These are phyloP conservation scores for Cochlearius cochlearius DNA, from an alignment of 2,113 vertebrate genomes.

Conservation along the genomic window DNA sequence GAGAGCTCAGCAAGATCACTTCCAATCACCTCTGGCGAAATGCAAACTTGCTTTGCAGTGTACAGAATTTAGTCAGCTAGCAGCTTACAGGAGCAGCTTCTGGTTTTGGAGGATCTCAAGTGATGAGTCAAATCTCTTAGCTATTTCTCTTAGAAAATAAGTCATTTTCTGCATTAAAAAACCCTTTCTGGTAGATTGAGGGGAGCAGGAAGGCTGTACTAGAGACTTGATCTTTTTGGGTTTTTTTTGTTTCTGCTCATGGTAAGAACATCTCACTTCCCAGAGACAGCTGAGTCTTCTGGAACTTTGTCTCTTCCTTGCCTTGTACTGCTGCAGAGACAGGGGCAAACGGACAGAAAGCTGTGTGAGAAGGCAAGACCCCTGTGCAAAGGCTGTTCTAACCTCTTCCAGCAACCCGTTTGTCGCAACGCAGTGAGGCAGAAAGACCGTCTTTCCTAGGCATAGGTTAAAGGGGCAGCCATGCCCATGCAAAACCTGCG, in stretches of 20 bases:
- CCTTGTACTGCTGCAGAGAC: not conserved
- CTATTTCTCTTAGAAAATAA: not conserved
- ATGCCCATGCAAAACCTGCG: not conserved
- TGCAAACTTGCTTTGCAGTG: not conserved
- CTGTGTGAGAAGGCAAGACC: not conserved
- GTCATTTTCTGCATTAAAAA: not conserved
- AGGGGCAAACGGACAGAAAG: not conserved
- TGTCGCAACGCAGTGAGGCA: not conserved
- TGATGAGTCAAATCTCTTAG: not conserved
- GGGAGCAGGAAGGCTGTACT: not conserved
- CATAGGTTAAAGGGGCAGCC: not conserved
- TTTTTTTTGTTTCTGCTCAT: not conserved
- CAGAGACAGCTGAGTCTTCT: not conserved
- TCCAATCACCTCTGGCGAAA: not conserved
- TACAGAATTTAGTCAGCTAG: not conserved
- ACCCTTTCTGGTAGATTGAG: not conserved
- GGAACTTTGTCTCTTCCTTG: not conserved
- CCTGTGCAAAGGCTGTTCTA: not conserved
- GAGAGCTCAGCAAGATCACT: not conserved
- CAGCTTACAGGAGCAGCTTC: not conserved
- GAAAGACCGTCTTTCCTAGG: not conserved
- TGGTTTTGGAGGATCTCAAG: not conserved
- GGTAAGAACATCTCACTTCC: not conserved
- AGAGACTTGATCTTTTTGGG: not conserved
- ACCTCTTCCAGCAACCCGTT: not conserved